A percentile compares a stretch with the other conserved stretches of the same genome.
phyloP scores from a whole-genome alignment of 2,113 vertebrate species.

The Scalopus aquaticus region DNA sequence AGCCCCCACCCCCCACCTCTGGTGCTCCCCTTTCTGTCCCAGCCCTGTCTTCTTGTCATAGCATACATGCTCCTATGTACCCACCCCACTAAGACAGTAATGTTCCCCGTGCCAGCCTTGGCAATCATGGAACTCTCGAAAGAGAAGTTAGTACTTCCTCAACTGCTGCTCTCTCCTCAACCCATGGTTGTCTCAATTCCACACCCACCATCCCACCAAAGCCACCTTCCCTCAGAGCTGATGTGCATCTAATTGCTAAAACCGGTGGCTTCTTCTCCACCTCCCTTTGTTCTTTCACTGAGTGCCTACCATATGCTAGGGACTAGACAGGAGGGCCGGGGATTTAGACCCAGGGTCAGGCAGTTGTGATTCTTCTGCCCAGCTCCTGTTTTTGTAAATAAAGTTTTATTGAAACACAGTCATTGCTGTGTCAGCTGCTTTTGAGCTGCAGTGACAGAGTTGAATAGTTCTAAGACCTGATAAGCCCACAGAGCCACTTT shows the following conservation, averaged over 20 bases:
- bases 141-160: neutral
- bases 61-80: too few species aligned
- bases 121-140: neutral
- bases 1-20: neutral
- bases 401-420: neutral
- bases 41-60: neutral
- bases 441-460: rapidly evolving
- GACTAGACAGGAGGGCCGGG: neutral
- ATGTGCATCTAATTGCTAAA: neutral
- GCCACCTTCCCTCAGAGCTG: neutral
- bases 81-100: neutral
- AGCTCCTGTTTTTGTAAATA: neutral
- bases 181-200: neutral
- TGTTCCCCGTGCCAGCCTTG: neutral
- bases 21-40: neutral
- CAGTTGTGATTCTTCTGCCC: neutral
- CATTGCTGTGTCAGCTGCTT: neutral
- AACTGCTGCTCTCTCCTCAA: neutral
- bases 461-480: neutral
- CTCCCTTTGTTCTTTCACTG: neutral
- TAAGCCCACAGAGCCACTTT: neutral
- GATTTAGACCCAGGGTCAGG: neutral
- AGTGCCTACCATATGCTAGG: neutral
- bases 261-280: neutral
- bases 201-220: neutral